Percentiles rank a stretch among this genome's conserved stretches.
Evolutionary conservation across 2,888 invertebrate species (phyloP).

Genomic region (Agonopterix heracliana): DNA sequence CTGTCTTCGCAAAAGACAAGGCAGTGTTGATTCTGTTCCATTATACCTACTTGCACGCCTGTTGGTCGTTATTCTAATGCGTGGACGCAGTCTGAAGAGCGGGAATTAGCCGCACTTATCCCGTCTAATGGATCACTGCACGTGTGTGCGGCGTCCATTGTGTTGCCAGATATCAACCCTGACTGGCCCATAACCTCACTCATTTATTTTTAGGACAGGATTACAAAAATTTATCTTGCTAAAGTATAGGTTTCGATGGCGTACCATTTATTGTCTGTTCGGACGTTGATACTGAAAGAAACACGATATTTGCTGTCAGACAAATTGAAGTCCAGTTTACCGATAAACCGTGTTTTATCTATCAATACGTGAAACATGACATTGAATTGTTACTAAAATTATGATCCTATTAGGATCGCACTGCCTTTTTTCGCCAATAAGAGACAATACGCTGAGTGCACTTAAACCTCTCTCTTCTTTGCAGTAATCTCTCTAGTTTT

Average conservation of each 20-base stretch:
- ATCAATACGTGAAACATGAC: too few relatives aligned
- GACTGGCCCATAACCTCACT: conserved; percentile 12
- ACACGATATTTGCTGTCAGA: neutral
- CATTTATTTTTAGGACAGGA: conserved; percentile 20
- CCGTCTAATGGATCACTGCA: conserved; percentile 56
- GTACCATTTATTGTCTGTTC: conserved; percentile 4
- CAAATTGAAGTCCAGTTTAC: neutral
- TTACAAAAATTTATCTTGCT: conserved; percentile 12
- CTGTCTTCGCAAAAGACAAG: too few relatives aligned
- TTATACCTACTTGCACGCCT: conserved; percentile 30
- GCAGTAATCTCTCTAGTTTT: too few relatives aligned
- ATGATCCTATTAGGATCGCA: too few relatives aligned
- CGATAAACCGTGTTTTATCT: too few relatives aligned
- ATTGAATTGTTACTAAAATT: too few relatives aligned
- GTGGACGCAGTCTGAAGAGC: conserved; percentile 39
- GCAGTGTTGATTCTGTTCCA: neutral
- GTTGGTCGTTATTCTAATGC: conserved; percentile 33
- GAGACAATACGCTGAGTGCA: too few relatives aligned
- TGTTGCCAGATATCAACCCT: conserved; percentile 34
- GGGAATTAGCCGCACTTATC: conserved; percentile 69
- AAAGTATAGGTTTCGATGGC: conserved; percentile 9
- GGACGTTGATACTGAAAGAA: neutral
- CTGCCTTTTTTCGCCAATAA: too few relatives aligned
- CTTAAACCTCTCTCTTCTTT: too few relatives aligned
- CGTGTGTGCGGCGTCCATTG: conserved; percentile 48